These are phyloP conservation scores for Turnix velox DNA, from an alignment of 2,113 vertebrate species.

Conservation along the genomic window DNA sequence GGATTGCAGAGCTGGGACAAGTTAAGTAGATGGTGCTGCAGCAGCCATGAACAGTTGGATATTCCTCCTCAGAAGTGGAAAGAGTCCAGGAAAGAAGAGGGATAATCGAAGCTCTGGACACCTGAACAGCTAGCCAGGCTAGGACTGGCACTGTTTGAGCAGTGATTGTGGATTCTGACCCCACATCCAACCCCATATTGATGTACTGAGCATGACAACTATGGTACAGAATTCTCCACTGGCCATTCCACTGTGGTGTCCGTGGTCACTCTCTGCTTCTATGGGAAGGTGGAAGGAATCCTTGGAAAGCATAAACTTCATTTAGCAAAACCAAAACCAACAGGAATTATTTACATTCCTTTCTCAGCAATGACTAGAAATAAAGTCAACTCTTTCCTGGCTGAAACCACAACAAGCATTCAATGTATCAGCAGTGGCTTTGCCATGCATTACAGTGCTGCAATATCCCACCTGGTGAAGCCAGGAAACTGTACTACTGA, in stretches of 20 bases:
- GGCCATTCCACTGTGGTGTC: neutral
- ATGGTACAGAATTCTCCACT: neutral
- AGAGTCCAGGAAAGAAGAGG: neutral
- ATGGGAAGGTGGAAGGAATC: neutral
- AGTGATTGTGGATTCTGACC: neutral
- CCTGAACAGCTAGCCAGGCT: neutral
- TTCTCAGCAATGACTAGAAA: neutral
- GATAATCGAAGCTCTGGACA: neutral
- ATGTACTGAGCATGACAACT: neutral
- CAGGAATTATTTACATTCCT: neutral
- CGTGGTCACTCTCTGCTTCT: neutral
- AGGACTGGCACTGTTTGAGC: neutral
- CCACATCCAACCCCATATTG: neutral
- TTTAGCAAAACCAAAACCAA: neutral
- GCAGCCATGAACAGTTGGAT: too few species aligned
- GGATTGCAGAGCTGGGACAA: neutral
- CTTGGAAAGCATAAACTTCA: neutral
- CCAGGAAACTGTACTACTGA: neutral
- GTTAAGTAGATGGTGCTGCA: neutral
- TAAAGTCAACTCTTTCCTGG: neutral
- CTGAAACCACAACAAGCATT: neutral
- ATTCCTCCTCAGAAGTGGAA: neutral
- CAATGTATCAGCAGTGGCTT: neutral
- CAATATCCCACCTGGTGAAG: neutral
- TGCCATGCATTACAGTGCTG: neutral